Base-by-base conservation (phyloP, 2,797 vertebrate species). In the Enteromius argenteus region DNA sequence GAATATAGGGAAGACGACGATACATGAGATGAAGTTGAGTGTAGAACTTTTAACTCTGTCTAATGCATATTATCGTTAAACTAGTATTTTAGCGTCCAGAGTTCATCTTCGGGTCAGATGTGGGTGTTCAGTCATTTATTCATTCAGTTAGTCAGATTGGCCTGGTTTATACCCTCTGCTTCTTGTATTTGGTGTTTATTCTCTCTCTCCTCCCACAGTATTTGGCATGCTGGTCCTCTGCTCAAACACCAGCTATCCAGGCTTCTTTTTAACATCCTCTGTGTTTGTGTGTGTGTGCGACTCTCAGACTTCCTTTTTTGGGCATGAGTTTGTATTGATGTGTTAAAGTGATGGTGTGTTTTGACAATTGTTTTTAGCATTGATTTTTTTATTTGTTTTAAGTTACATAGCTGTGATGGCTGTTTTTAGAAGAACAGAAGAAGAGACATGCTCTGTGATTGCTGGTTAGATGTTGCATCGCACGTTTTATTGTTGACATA, bases 171-270 rank as follows among this genome's bases (percentile, higher is more conserved):
- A 39, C 10, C 7, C 5, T 67, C 27, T 19, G 19, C 62, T 56
- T 64, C n/a, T 76, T 76, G 49, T 83, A 21, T 81, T 56, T 51
- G 30, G 69, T 82, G 49, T 78, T 78, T 79, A 60, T 71, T 71
- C 27, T 78, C 51, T 83, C 23, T 71, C 30, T 83, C 35, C 81
- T 68, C 35, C 51, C n/a, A 27, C 39, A 84, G 82, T 51, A 51
- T 71, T 69, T 84, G 82, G 53, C 74, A 71, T 21, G 39, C 66
- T 69, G 27, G 51, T 58, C 27, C 27, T 60, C 51, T 69, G 66
- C 64, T 60, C 74, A 78, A 53, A 71, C 49, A 60, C 64, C 82
- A 77, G 74, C 66, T 27, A 60, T 62, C 35, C 82, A 84, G 82
- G 66, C 82, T 56, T 78, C 39, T 58, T 8, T 80, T 42, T 77